Evolutionary conservation across 1,140 invertebrate species (phyloP).

Genomic region (Kradibia gibbosae): DNA sequence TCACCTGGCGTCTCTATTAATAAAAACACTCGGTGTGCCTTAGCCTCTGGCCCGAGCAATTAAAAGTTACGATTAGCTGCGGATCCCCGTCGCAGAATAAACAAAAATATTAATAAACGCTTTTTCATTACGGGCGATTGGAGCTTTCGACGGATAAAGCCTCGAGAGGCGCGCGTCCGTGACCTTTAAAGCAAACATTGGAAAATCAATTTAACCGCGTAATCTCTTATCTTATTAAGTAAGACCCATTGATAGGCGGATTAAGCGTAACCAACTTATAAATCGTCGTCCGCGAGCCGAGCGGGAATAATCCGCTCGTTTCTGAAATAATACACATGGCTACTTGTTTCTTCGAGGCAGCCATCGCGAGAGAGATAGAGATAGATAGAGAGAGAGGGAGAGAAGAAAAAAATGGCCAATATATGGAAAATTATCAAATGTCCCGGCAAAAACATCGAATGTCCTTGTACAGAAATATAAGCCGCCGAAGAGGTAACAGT

Average conservation of each 20-base stretch:
- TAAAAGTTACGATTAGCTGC: too few relatives aligned
- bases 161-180: background rate
- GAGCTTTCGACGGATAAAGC: background rate
- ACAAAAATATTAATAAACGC: too few relatives aligned
- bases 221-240: background rate
- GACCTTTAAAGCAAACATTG: background rate
- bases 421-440: background rate
- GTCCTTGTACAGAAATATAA: background rate
- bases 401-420: background rate
- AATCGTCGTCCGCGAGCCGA: background rate
- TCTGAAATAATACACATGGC: too few relatives aligned
- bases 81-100: too few relatives aligned
- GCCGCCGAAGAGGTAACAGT: background rate
- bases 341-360: too few relatives aligned
- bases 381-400: too few relatives aligned
- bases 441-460: background rate
- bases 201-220: constrained; percentile 4
- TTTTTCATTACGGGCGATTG: background rate
- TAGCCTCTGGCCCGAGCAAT: too few relatives aligned
- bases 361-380: too few relatives aligned
- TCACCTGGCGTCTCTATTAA: background rate
- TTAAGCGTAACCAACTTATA: background rate
- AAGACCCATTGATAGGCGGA: background rate
- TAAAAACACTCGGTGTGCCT: background rate
- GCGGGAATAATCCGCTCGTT: too few relatives aligned